Conservation (phyloP, 2,797 vertebrate genomes). For the Pseudomugil tenellus region DNA sequence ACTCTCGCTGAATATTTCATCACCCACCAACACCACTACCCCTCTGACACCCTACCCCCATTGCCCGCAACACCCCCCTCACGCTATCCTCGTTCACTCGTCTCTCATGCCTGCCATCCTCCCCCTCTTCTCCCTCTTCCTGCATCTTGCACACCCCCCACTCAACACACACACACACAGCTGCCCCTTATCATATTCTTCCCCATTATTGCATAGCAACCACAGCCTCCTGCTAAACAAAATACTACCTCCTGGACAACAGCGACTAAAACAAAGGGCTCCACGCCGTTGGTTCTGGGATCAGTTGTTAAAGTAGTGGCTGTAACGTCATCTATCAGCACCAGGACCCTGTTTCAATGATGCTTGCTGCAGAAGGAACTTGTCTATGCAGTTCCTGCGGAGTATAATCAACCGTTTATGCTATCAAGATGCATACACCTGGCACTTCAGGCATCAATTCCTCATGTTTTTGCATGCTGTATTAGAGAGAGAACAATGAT, state of each 20-base stretch:
- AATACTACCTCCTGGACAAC: slow-evolving; percentile 57
- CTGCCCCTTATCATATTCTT: slow-evolving; percentile 75
- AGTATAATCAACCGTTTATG: slow-evolving; percentile 8
- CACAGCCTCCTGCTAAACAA: slow-evolving; percentile 62
- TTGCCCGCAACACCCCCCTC: slow-evolving; percentile 58
- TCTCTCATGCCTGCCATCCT: slow-evolving; percentile 59
- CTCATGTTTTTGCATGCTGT: slow-evolving; percentile 50
- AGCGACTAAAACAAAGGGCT: slow-evolving; percentile 61
- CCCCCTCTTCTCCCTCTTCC: slow-evolving; percentile 26
- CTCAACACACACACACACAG: slow-evolving; percentile 42
- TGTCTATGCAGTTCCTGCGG: not conserved
- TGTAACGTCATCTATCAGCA: slow-evolving; percentile 11
- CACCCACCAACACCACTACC: slow-evolving; percentile 73
- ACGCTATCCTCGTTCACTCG: slow-evolving; percentile 55
- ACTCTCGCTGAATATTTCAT: slow-evolving; percentile 88
- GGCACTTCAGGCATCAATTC: slow-evolving; percentile 44
- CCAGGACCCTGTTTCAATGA: not conserved
- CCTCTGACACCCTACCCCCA: slow-evolving; percentile 78
- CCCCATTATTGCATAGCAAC: slow-evolving; percentile 75
- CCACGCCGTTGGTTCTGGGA: slow-evolving; percentile 22
- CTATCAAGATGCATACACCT: slow-evolving; percentile 43
- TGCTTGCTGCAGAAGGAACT: slow-evolving; percentile 5
- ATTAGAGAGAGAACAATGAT: slow-evolving; percentile 55
- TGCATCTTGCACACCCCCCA: slow-evolving; percentile 54
- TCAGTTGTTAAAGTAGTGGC: slow-evolving; percentile 41